Percentiles rank a stretch among this genome's conserved stretches.
Evolutionary conservation across 2,888 invertebrate genomes (phyloP).

Genomic region (Heteromurus nitidus): DNA sequence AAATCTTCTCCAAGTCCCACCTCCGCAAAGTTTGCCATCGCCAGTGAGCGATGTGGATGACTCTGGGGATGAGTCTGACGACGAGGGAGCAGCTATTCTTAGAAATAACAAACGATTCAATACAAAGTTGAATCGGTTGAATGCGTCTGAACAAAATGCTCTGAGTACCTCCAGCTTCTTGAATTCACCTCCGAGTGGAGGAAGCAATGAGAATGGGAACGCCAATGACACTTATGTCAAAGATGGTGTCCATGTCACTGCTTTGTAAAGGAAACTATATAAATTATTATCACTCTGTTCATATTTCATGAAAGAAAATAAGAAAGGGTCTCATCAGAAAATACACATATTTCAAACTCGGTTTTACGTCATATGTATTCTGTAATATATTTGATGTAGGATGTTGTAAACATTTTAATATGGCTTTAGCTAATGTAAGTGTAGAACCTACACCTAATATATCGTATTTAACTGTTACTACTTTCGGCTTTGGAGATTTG

Average conservation of each 20-base stretch:
- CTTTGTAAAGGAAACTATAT: constrained; percentile 54
- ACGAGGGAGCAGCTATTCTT: constrained; percentile 70
- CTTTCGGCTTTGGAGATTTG: too few species aligned
- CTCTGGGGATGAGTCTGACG: constrained; percentile 72
- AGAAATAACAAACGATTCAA: constrained; percentile 40
- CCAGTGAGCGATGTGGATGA: constrained; percentile 64
- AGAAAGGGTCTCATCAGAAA: background rate
- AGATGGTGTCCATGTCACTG: constrained; percentile 72
- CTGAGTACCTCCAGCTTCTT: constrained; percentile 54
- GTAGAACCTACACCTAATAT: too few species aligned
- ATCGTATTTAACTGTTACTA: too few species aligned
- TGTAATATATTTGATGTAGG: too few species aligned
- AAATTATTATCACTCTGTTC: background rate
- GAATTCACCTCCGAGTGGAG: constrained; percentile 50
- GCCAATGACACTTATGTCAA: constrained; percentile 70
- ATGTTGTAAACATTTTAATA: too few species aligned
- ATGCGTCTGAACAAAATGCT: constrained; percentile 50
- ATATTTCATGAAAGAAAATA: background rate
- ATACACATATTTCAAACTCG: background rate
- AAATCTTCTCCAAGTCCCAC: constrained; percentile 55
- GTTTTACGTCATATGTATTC: too few species aligned
- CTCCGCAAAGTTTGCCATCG: constrained; percentile 33
- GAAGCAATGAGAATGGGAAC: constrained; percentile 51
- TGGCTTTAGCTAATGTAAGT: too few species aligned
- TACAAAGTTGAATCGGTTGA: constrained; percentile 20